These are phyloP conservation scores for Geodia barretti DNA, from an alignment of 37 sponge, comb jelly and placozoan genomes.

Conservation along the genomic window DNA sequence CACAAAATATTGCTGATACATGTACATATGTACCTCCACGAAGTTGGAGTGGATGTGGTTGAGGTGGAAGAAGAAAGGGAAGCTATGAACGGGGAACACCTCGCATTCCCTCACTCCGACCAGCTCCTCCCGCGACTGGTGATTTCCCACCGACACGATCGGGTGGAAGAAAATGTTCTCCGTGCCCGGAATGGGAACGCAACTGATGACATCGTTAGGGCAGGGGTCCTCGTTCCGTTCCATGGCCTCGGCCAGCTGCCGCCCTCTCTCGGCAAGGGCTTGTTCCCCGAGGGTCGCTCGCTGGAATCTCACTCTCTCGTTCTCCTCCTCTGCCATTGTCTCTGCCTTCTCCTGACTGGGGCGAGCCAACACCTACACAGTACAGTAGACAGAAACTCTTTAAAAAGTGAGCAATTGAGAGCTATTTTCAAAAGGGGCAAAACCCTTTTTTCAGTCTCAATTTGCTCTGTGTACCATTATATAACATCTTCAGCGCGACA, in stretches of 20 bases:
- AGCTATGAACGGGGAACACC: constrained; percentile 42
- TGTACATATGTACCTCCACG: constrained; percentile 54
- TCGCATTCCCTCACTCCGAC: background rate
- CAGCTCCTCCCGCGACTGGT: constrained; percentile 1
- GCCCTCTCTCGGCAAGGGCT: constrained; percentile 57
- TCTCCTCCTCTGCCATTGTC: constrained; percentile 70
- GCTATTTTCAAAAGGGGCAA: too few species aligned
- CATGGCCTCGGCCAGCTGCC: constrained; percentile 61
- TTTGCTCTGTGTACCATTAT: too few species aligned
- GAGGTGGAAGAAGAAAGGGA: constrained; percentile 77
- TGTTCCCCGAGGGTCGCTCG: constrained; percentile 64
- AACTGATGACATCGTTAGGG: constrained; percentile 47
- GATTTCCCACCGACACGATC: constrained; percentile 42
- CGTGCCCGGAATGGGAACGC: constrained; percentile 52
- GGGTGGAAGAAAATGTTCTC: constrained; percentile 71
- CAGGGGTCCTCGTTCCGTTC: constrained; percentile 70
- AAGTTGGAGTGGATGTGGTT: constrained; percentile 79
- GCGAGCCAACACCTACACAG: constrained; percentile 58
- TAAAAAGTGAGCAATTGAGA: too few species aligned
- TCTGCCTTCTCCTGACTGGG: constrained; percentile 78
- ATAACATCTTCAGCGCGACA: too few species aligned
- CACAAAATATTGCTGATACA: too few species aligned
- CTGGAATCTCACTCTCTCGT: constrained; percentile 62
- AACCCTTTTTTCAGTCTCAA: too few species aligned
- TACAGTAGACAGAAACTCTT: background rate